phyloP scores from a whole-genome alignment of 1,140 invertebrate species.

The Parasteatoda tepidariorum region DNA sequence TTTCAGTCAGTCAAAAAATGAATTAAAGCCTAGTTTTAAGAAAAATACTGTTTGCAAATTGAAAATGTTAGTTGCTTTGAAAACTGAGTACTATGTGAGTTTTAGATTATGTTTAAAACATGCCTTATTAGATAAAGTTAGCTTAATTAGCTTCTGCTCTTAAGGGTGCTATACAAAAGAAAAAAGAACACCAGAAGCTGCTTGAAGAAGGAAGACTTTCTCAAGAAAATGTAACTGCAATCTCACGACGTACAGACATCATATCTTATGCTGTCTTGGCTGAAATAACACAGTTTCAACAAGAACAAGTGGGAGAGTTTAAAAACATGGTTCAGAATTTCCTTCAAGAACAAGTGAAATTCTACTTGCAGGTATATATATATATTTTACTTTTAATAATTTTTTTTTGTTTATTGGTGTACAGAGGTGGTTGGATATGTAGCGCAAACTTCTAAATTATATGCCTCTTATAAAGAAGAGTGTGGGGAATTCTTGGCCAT shows the following conservation, averaged over 20 bases:
- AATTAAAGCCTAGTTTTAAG: no score
- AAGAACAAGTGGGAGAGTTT: conserved; percentile 85
- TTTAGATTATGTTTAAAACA: no score
- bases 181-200: conserved; percentile 87
- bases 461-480: not conserved
- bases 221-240: conserved; percentile 80
- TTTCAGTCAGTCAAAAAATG: no score
- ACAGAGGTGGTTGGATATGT: not conserved
- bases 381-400: not conserved
- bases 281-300: conserved; percentile 93
- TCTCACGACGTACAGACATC: conserved; percentile 85
- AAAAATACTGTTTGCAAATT: no score
- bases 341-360: conserved; percentile 87
- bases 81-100: no score
- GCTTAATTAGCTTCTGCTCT: no score
- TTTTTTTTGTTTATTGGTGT: not conserved
- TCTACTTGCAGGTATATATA: conserved; percentile 83
- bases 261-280: conserved; percentile 92
- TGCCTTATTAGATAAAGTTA: no score
- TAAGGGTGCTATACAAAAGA: conserved; percentile 85
- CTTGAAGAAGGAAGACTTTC: conserved; percentile 86
- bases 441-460: not conserved
- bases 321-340: conserved; percentile 87
- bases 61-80: no score
- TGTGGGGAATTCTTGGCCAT: not conserved